Evolutionary conservation across 2,797 vertebrate species (phyloP).

Genomic region (Phylloscopus collybita): DNA sequence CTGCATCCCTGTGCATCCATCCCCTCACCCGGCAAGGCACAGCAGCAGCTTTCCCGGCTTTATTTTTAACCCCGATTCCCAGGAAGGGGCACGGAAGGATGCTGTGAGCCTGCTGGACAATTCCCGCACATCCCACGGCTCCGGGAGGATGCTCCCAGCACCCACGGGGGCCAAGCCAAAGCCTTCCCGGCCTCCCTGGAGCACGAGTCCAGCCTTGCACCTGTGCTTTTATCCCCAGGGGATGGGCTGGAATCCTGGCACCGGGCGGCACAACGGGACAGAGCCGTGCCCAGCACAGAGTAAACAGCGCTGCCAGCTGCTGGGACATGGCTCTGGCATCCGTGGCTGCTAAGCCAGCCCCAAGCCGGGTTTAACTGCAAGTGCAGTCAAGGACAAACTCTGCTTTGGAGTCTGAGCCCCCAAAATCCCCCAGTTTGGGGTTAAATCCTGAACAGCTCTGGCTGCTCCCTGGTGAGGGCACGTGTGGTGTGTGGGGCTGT

Average conservation of each 20-base stretch:
- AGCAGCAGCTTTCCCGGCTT: accelerated
- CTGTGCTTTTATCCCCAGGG: background rate
- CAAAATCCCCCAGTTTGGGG: background rate
- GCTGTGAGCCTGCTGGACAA: accelerated
- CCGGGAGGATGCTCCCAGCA: background rate
- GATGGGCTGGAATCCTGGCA: background rate
- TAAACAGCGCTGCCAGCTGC: slow-evolving; percentile 41
- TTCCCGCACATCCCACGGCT: accelerated
- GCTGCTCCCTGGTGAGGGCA: background rate
- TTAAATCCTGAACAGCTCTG: background rate
- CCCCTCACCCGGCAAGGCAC: background rate
- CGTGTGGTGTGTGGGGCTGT: background rate
- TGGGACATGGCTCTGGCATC: background rate
- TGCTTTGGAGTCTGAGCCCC: accelerated
- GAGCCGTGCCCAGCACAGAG: background rate
- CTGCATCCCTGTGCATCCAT: accelerated
- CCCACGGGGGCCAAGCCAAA: accelerated
- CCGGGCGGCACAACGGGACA: background rate
- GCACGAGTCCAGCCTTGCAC: background rate
- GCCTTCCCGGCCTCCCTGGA: background rate
- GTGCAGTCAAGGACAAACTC: background rate
- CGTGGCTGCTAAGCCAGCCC: background rate
- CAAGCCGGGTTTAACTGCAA: background rate
- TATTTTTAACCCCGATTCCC: background rate
- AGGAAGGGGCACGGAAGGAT: background rate